phyloP scores from a whole-genome alignment of 2,113 vertebrate genomes.

The Erinaceus europaeus region DNA sequence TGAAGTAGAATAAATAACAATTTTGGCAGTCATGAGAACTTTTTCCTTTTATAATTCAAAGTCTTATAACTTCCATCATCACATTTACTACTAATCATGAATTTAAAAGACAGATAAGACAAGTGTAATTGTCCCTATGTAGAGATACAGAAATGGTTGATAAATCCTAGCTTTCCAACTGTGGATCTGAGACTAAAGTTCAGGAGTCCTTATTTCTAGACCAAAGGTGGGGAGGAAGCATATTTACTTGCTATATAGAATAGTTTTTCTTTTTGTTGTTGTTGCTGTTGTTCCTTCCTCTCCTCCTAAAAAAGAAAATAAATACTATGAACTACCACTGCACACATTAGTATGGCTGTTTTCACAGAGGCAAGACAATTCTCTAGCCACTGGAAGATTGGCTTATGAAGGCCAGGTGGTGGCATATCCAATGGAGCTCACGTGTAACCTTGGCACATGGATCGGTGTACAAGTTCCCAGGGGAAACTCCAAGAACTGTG shows the following conservation, averaged over 20 bases:
- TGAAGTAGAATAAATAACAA: neutral
- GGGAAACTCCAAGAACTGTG: too few species aligned
- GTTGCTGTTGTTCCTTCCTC: too few species aligned
- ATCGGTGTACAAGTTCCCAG: too few species aligned
- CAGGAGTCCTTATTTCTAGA: neutral
- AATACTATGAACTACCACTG: too few species aligned
- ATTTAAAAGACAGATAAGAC: neutral
- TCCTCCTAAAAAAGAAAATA: too few species aligned
- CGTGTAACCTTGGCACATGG: too few species aligned
- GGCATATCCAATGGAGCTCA: too few species aligned
- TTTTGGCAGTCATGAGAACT: neutral
- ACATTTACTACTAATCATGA: conserved; percentile 23
- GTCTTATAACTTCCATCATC: neutral
- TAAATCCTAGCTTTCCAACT: neutral
- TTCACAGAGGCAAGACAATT: too few species aligned
- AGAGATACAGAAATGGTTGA: neutral
- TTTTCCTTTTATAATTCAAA: conserved; percentile 25
- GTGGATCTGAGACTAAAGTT: neutral
- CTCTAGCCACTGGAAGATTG: too few species aligned
- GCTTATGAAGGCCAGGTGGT: too few species aligned
- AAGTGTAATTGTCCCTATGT: neutral
- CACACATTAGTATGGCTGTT: too few species aligned
- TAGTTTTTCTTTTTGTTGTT: too few species aligned
- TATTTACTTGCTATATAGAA: neutral
- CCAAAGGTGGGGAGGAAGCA: neutral